These are phyloP conservation scores for Drosophila melanosoma DNA, from an alignment of 2,888 invertebrate species.

Conservation along the genomic window DNA sequence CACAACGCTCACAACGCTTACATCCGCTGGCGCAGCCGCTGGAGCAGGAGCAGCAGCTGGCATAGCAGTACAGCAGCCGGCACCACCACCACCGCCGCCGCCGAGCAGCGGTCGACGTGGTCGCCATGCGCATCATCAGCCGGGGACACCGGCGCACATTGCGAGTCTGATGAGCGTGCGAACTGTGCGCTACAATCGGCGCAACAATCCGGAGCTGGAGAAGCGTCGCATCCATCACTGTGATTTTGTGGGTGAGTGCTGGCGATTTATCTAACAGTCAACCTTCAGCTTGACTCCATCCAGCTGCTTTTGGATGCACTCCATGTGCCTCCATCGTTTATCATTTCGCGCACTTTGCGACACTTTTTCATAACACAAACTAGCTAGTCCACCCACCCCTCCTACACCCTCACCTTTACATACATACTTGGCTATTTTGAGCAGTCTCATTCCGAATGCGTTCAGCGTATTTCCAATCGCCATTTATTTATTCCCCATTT, in stretches of 20 bases:
- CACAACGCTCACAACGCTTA: conserved; percentile 69
- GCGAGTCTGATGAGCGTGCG: conserved; percentile 83
- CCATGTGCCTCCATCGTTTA: conserved; percentile 67
- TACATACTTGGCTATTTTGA: conserved; percentile 8
- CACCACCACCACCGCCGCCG: conserved; percentile 40
- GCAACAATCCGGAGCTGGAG: conserved; percentile 98
- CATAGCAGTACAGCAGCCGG: conserved; percentile 31
- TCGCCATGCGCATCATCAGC: conserved; percentile 75
- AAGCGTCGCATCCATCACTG: conserved; percentile 98
- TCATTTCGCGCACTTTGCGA: conserved; percentile 76
- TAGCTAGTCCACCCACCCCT: not conserved
- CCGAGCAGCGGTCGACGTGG: conserved; percentile 58
- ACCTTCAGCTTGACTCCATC: conserved; percentile 1
- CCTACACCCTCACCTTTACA: not conserved
- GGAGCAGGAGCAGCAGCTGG: conserved; percentile 8
- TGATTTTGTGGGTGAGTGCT: conserved; percentile 93
- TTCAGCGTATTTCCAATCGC: conserved; percentile 68
- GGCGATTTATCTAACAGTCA: conserved; percentile 5
- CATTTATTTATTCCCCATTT: conserved; percentile 80
- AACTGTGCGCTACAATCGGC: conserved; percentile 92
- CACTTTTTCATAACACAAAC: conserved; percentile 70
- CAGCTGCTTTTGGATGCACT: conserved; percentile 52
- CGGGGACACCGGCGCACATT: conserved; percentile 81
- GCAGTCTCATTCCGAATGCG: conserved; percentile 66
- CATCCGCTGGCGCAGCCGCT: conserved; percentile 55